Base-by-base conservation (phyloP, 2,113 vertebrate genomes). In the Takifugu bimaculatus region DNA sequence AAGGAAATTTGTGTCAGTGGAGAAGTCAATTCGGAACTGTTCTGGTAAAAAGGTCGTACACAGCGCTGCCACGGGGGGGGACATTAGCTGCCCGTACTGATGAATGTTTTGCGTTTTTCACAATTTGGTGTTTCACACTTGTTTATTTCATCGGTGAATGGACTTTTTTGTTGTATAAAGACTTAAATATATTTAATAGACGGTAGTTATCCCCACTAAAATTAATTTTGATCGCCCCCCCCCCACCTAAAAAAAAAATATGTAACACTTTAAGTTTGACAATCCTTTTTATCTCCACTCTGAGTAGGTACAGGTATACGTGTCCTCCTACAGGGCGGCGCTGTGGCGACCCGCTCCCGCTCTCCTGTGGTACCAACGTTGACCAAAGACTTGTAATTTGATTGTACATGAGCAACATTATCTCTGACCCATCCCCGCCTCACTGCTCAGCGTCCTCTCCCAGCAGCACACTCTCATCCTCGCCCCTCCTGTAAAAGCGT, bases 11-110 rank as follows among this genome's bases (percentile, higher is more conserved):
- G 84, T 72, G 72, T 84, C 63, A 54, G 76, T 89, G 88, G 93
- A 93, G 94, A 92, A 91, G 93, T 91, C 89, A 86, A 90, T 88
- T 86, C 85, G 87, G 79, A 89, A 90, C 93, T 87, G 88, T 88
- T 89, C 88, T 83, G 57, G 85, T 78, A 48, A 25, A 67, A 63
- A 63, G 87, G 90, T 91, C 88, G 90, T 88, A 86, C 87, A 35
- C 53, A 87, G 87, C 4, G 72, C 84, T 85, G 57, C 88, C 90
- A 88, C 83, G 26, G 66, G 60, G 84, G 91, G 92, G 91, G 90
- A 90, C 68, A 74, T 26, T 45, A 60, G 71, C 75, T 53, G 66
- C 63, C 55, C 66, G 78, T 78, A 54, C 70, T 70, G 32, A 50
- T 64, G 71, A 88, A 80, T 84, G 80, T 87, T 80, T 82, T 74